Evolutionary conservation across 2,113 vertebrate genomes (phyloP), one percentile per base, ranked within the genome.

Genomic region (Corythornis vintsioides): DNA sequence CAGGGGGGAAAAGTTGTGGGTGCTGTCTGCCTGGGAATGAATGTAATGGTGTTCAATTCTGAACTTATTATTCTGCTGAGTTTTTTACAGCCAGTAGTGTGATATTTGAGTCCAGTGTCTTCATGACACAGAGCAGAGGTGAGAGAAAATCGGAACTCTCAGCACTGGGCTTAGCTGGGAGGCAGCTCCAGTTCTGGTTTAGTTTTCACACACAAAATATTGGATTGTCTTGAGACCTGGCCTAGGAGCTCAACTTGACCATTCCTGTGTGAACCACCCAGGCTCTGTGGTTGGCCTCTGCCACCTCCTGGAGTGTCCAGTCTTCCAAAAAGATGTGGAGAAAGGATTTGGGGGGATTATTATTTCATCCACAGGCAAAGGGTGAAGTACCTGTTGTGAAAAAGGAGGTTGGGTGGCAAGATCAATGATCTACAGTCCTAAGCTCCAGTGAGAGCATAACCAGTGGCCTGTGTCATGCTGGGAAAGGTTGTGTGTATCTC

Each of bases 171-270:
- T 69, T 33, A 47, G 67, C 43, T 74, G 29, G 15, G n/a, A 16
- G 31, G 35, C n/a, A 43, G 48, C 16, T 66, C 31, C 24, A 50
- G 64, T 28, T 72, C 25, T 60, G 55, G 9, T 38, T 72, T 57
- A 7, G 59, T 70, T 59, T 59, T 85, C 24, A 17, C 26, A 10
- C 4, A 2, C 26, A 2, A 86, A 69, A 12, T 43, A 13, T 61
- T 60, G 40, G 70, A 18, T n/a, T 71, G 14, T 43, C 29, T 38
- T 13, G 28, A 65, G 61, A 59, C 11, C n/a, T 65, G 73, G 24
- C 19, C 31, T 52, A 0, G 1, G 66, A 82, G 16, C 55, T 70
- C 0, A 2, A 60, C 45, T 55, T 38, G 33, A 28, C 9, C 1
- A 1, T 22, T 73, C 28, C 38, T 66, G 4, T 38, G 24, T 43